A percentile compares a stretch with the other conserved stretches of the same genome.
These are phyloP conservation scores for Sussaba pulchella DNA, from an alignment of 2,888 invertebrate genomes.

Conservation along the genomic window DNA sequence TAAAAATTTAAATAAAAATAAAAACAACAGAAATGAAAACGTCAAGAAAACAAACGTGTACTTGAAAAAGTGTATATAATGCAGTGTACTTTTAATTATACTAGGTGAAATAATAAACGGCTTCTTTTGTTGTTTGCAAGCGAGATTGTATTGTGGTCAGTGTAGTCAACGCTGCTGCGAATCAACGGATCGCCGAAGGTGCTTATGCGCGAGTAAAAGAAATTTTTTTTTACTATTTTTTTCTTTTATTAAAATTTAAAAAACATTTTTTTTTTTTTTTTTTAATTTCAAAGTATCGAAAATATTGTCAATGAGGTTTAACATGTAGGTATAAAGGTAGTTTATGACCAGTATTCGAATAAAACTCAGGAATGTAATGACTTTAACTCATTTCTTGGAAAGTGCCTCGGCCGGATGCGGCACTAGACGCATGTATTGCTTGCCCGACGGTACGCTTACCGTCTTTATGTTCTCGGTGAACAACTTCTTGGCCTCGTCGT, in stretches of 20 bases:
- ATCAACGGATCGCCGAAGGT: neutral
- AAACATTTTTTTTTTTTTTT: slow-evolving; percentile 23
- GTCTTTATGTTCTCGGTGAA: slow-evolving; percentile 91
- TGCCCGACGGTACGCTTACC: slow-evolving; percentile 93
- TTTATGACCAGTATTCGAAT: slow-evolving; percentile 61
- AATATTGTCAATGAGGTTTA: slow-evolving; percentile 57
- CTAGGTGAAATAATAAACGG: slow-evolving; percentile 84
- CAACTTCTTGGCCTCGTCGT: slow-evolving; percentile 88
- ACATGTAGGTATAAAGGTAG: slow-evolving; percentile 57
- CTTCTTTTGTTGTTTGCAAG: slow-evolving; percentile 84
- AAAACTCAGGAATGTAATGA: slow-evolving; percentile 67
- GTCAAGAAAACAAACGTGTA: slow-evolving; percentile 76
- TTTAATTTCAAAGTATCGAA: slow-evolving; percentile 44
- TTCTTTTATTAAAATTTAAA: slow-evolving; percentile 8
- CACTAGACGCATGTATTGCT: slow-evolving; percentile 92
- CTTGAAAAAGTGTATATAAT: slow-evolving; percentile 84
- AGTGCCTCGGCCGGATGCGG: slow-evolving; percentile 85
- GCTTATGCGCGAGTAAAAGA: too few species aligned
- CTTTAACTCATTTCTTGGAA: slow-evolving; percentile 62
- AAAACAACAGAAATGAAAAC: slow-evolving; percentile 1
- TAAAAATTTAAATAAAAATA: slow-evolving; percentile 32
- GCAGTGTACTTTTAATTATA: slow-evolving; percentile 84
- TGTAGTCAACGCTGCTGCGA: slow-evolving; percentile 15
- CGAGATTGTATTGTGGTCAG: slow-evolving; percentile 42
- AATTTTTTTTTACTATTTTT: neutral